phyloP scores from a whole-genome alignment of 1,140 invertebrate species.

The Caenorhabditis tropicalis region DNA sequence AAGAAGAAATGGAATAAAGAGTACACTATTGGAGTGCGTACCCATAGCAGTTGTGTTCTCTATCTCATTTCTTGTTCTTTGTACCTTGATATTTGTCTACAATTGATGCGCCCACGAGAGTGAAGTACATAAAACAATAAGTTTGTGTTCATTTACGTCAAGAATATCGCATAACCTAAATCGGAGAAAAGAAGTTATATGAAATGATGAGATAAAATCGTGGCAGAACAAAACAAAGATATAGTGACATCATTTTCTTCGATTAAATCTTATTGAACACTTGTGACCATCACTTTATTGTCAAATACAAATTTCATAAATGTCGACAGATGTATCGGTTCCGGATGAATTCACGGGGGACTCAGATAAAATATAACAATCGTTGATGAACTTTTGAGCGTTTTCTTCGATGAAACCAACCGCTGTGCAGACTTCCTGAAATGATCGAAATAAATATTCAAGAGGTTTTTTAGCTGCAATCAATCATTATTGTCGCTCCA shows the following conservation, averaged over 20 bases:
- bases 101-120: not conserved
- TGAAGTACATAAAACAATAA: not conserved
- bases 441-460: not conserved
- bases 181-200: too few species aligned
- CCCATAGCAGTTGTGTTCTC: not conserved
- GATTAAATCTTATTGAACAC: too few species aligned
- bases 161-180: too few species aligned
- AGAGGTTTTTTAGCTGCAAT: too few species aligned
- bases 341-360: not conserved
- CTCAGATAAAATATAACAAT: not conserved
- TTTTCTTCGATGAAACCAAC: constrained; percentile 23
- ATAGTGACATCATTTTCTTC: too few species aligned
- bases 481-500: too few species aligned
- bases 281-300: not conserved
- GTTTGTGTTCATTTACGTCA: too few species aligned
- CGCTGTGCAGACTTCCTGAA: constrained; percentile 1
- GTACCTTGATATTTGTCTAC: constrained; percentile 22
- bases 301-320: constrained; percentile 26
- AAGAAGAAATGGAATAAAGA: not conserved
- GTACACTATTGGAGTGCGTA: not conserved
- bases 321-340: not conserved
- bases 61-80: not conserved
- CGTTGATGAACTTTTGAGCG: not conserved
- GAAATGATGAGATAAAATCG: too few species aligned
- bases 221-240: too few species aligned